Percentiles rank a stretch among this genome's conserved stretches.
Evolutionary conservation across 2,113 vertebrate species (phyloP).

Genomic region (Perca fluviatilis): DNA sequence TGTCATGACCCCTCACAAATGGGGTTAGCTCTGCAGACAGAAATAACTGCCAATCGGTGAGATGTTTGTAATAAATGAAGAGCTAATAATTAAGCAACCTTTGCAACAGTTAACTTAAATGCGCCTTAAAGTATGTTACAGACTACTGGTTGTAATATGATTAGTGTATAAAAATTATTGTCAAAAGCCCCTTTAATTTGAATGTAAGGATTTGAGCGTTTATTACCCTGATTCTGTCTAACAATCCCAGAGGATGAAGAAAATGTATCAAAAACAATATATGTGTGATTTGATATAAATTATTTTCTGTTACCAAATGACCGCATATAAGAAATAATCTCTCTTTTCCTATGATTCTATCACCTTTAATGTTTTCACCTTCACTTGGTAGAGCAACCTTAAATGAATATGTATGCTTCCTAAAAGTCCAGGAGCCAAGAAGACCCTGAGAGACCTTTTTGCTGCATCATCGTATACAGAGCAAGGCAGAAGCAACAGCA

Average conservation of each 20-base stretch:
- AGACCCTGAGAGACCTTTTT: background rate
- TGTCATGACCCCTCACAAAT: conserved; percentile 29
- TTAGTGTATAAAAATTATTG: background rate
- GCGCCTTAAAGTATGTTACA: background rate
- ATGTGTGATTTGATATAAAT: background rate
- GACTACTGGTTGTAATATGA: background rate
- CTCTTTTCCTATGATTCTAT: background rate
- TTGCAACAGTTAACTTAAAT: background rate
- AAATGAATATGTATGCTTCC: background rate
- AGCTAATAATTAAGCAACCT: background rate
- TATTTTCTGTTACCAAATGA: background rate
- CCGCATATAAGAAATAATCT: background rate
- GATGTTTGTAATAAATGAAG: background rate
- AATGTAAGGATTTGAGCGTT: background rate
- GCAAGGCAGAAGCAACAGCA: background rate
- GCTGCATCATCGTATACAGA: background rate
- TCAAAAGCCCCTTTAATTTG: background rate
- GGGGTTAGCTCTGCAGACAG: background rate
- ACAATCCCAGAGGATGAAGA: background rate
- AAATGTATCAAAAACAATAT: background rate
- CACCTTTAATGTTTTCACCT: background rate
- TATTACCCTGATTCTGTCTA: background rate
- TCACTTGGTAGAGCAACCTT: background rate
- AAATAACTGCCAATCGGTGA: background rate
- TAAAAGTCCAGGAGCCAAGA: background rate